Percentiles rank a stretch among this genome's conserved stretches.
Conservation (phyloP, 2,797 vertebrate species). For the Sebastes taczanowskii region DNA sequence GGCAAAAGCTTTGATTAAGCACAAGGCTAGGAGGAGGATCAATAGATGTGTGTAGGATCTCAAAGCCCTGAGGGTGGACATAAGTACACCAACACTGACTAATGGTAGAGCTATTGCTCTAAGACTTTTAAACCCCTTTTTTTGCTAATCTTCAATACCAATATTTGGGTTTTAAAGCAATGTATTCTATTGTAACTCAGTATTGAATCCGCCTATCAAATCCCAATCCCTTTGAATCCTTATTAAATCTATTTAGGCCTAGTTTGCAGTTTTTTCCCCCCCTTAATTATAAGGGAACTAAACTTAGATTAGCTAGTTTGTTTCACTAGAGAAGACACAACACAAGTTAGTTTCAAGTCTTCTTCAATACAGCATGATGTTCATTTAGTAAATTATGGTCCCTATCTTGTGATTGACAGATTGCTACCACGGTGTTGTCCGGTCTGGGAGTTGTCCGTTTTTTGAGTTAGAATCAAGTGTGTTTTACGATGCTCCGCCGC, state of each 20-base stretch:
- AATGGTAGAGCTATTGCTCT: neutral
- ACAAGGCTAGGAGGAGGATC: conserved; percentile 51
- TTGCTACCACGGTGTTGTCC: too few species aligned
- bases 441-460: too few species aligned
- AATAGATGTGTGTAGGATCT: conserved; percentile 48
- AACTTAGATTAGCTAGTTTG: neutral
- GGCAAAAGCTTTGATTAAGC: conserved; percentile 62
- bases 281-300: neutral
- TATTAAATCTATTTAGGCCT: neutral
- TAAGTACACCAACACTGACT: neutral
- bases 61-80: conserved; percentile 4
- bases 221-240: neutral
- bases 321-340: neutral
- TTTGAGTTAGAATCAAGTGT: too few species aligned
- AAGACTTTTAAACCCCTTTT: neutral
- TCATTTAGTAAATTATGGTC: too few species aligned
- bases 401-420: too few species aligned
- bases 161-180: neutral
- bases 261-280: too few species aligned
- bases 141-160: neutral
- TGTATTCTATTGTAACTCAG: neutral
- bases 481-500: too few species aligned
- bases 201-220: neutral
- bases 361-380: too few species aligned
- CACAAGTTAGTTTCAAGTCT: too few species aligned